Conservation (phyloP, 2,888 invertebrate species). For the Aleiodes alternator region DNA sequence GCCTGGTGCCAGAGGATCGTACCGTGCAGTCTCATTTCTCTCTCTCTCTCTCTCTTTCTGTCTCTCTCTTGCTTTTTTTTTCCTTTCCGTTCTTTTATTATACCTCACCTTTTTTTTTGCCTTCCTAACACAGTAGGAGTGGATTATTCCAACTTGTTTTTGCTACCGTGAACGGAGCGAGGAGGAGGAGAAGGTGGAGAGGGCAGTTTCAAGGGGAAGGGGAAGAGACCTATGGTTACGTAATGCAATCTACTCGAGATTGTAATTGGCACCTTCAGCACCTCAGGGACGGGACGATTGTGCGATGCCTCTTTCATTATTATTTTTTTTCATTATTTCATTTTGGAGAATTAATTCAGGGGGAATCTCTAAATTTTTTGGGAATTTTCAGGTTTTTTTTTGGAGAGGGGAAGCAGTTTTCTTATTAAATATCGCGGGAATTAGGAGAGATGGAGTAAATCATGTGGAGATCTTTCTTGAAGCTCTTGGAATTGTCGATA, state of each 20-base stretch:
- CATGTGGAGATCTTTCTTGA: too few relatives aligned
- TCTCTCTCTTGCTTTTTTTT: slow-evolving; percentile 18
- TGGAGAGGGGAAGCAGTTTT: too few relatives aligned
- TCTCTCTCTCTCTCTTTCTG: slow-evolving; percentile 41
- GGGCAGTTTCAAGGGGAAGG: slow-evolving; percentile 33
- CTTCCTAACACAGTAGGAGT: slow-evolving; percentile 26
- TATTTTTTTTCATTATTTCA: too few relatives aligned
- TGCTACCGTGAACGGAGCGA: slow-evolving; percentile 20
- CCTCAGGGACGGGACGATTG: slow-evolving; percentile 38
- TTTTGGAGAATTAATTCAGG: too few relatives aligned
- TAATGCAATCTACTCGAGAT: slow-evolving; percentile 56
- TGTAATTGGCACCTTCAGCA: slow-evolving; percentile 59
- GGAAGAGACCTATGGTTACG: slow-evolving; percentile 60
- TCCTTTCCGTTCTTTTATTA: slow-evolving; percentile 15
- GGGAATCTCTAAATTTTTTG: too few relatives aligned
- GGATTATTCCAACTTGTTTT: slow-evolving; percentile 27
- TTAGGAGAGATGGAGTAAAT: too few relatives aligned
- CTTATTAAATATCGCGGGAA: too few relatives aligned
- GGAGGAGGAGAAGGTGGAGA: not conserved
- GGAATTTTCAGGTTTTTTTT: too few relatives aligned
- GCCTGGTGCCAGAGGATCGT: slow-evolving; percentile 70
- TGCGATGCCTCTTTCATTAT: slow-evolving; percentile 15
- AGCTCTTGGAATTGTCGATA: too few relatives aligned
- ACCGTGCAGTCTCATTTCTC: slow-evolving; percentile 56
- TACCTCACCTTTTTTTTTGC: slow-evolving; percentile 15